Evolutionary conservation across 92 coral and sea anemone species (phyloP), one percentile per base, ranked within the genome.

Genomic region (Porites cylindrica): DNA sequence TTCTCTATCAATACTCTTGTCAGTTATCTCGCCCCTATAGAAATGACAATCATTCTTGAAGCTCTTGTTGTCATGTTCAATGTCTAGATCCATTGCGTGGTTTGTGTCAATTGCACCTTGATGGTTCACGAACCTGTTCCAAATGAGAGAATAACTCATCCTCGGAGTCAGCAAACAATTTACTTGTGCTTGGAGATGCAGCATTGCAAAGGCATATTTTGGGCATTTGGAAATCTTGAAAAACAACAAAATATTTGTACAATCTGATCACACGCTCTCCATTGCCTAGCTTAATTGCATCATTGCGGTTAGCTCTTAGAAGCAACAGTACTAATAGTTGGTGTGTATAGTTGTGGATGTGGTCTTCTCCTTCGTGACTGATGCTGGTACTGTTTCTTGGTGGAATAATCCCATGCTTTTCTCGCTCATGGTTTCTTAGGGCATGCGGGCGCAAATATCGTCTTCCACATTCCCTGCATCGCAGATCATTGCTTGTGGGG

Each of bases 71-170:
- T 72, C 79, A 66, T 87, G 88, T 75, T 93, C 96, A 60, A 86
- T 71, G 51, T 88, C 84, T 54, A 93, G 84, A 73, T 93, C 94
- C 23, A 93, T 79, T 58, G 95, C 91, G 67, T 88, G 89, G 73
- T 91, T 89, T 2, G 93, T 93, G 21, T 91, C 96, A 6, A 23
- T 21, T 0, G 91, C 94, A 78, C 90, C 73, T 80, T 91, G 91
- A 73, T 94, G 89, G 60, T 94, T 94, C 63, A 75, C 78, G 51
- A 75, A 85, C 59, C 96, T 83, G 93, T 91, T 89, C 94, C 94
- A 94, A 4, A 90, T 78, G 29, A 92, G 85, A 52, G 87, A 82
- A 72, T 94, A 92, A 17, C 94, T 74, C 86, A 89, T 84, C 60
- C 66, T 75, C 1, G 96, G 96, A 66, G 93, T 91, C 19, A 94